Evolutionary conservation across 2,797 vertebrate species (phyloP).

Genomic region (Neopelma chrysocephalum): DNA sequence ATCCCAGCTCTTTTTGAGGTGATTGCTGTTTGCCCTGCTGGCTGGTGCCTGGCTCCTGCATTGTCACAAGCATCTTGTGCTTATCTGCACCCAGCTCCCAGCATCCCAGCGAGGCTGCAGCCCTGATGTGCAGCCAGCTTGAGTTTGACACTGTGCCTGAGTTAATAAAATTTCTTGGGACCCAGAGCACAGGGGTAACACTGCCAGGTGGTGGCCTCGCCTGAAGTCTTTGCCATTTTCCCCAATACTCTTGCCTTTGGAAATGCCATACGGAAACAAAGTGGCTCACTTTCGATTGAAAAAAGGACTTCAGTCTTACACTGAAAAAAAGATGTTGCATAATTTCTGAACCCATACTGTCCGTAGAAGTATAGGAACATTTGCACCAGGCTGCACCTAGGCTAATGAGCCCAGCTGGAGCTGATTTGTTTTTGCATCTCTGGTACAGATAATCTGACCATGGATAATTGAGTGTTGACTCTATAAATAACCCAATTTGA

Average conservation of each 20-base stretch:
- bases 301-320: neutral
- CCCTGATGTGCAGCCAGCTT: neutral
- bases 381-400: neutral
- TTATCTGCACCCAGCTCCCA: neutral
- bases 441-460: slow-evolving; percentile 57
- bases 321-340: neutral
- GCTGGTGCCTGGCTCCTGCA: neutral
- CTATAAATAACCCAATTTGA: slow-evolving; percentile 52
- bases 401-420: slow-evolving; percentile 12
- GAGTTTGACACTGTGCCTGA: neutral
- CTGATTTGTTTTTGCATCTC: slow-evolving; percentile 43
- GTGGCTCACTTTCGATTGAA: neutral
- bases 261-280: neutral
- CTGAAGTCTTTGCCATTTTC: neutral
- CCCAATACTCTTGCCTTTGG: neutral
- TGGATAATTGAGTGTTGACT: slow-evolving; percentile 47
- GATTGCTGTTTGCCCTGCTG: neutral
- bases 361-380: neutral
- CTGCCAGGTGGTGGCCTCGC: neutral
- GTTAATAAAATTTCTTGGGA: neutral
- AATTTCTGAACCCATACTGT: neutral
- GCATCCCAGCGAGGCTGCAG: neutral
- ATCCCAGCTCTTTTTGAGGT: neutral
- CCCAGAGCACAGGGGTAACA: neutral
- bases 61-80: neutral